These are phyloP conservation scores for Coenonympha arcania DNA, from an alignment of 2,888 invertebrate genomes.

Conservation along the genomic window DNA sequence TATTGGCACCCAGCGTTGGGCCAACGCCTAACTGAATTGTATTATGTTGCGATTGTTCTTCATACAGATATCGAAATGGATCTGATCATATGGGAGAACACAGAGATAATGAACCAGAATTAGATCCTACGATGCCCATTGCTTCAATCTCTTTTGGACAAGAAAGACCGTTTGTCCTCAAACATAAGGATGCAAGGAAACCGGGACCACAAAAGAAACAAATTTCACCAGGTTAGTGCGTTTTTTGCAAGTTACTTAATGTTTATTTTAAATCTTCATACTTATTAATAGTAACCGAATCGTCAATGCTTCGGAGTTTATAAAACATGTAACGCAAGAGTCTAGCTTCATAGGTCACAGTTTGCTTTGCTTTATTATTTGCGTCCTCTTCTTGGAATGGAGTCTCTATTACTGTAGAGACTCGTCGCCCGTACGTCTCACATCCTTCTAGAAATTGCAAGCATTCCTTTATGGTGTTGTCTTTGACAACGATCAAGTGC, in stretches of 20 bases:
- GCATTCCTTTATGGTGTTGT: constrained; percentile 90
- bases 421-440: constrained; percentile 87
- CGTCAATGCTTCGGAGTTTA: constrained; percentile 75
- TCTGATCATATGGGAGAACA: constrained; percentile 81
- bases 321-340: constrained; percentile 86
- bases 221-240: constrained; percentile 57
- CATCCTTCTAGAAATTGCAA: constrained; percentile 92
- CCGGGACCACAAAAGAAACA: constrained; percentile 56
- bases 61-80: constrained; percentile 77
- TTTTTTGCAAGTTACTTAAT: constrained; percentile 10
- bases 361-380: constrained; percentile 85
- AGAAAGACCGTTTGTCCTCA: constrained; percentile 77
- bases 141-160: constrained; percentile 80
- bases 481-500: constrained; percentile 90
- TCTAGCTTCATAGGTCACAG: constrained; percentile 92
- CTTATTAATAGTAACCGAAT: constrained; percentile 69
- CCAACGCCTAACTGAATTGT: too few species aligned
- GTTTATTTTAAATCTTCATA: constrained; percentile 69
- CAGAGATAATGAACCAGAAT: constrained; percentile 79
- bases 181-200: constrained; percentile 74
- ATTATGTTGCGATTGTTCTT: too few species aligned
- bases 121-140: constrained; percentile 76
- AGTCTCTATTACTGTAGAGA: constrained; percentile 87
- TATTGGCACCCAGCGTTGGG: too few species aligned
- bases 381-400: constrained; percentile 82